Evolutionary conservation across 2,113 vertebrate genomes (phyloP).

Genomic region (Corythoichthys haematopterus): DNA sequence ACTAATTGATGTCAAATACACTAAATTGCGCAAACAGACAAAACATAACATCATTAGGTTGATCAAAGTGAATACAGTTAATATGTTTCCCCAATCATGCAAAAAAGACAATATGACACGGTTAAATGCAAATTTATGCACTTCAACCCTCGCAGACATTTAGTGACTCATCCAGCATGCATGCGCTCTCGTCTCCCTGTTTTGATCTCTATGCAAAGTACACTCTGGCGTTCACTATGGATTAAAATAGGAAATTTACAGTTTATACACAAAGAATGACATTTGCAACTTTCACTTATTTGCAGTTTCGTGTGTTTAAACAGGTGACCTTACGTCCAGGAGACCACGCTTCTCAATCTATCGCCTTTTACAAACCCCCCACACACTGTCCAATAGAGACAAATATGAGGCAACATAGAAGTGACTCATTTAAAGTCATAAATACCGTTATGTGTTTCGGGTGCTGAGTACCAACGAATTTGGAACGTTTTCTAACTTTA

Average conservation of each 20-base stretch:
- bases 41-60: not conserved
- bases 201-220: slow-evolving; percentile 5
- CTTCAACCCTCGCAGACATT: not conserved
- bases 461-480: not conserved
- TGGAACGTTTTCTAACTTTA: not conserved
- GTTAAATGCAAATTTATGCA: slow-evolving; percentile 7
- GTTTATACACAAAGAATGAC: not conserved
- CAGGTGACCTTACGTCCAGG: slow-evolving; percentile 6
- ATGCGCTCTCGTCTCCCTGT: not conserved
- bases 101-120: slow-evolving; percentile 18
- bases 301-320: slow-evolving; percentile 8
- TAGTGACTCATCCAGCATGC: not conserved
- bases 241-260: not conserved
- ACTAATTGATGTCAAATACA: not conserved
- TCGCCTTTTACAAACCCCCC: not conserved
- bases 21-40: not conserved
- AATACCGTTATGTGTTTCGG: not conserved
- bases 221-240: not conserved
- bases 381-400: not conserved
- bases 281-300: slow-evolving; percentile 1
- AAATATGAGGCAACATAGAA: not conserved
- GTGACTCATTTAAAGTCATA: not conserved
- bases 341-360: not conserved
- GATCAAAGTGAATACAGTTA: not conserved
- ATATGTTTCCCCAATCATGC: not conserved